These are phyloP conservation scores for Channa striata DNA, from an alignment of 2,797 vertebrate genomes.

Conservation along the genomic window DNA sequence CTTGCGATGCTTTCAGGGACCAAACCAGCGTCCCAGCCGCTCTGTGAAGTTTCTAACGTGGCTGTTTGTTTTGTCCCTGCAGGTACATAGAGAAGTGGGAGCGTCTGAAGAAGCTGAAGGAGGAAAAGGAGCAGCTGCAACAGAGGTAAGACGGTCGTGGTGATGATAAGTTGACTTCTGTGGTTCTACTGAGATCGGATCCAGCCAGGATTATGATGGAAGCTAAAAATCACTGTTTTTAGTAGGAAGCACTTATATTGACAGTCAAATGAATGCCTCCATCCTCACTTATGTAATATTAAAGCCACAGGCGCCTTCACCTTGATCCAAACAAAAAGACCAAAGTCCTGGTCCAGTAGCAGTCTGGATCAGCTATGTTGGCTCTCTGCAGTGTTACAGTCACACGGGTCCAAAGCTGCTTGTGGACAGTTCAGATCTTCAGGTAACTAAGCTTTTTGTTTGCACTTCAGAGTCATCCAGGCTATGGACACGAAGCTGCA, in stretches of 20 bases:
- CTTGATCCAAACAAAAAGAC: not conserved
- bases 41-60: not conserved
- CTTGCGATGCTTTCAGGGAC: not conserved
- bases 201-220: not conserved
- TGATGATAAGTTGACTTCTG: no score
- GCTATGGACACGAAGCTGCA: constrained; percentile 91
- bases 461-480: constrained; percentile 86
- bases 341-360: no score
- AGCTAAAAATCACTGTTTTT: no score
- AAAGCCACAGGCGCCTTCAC: not conserved
- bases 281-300: not conserved
- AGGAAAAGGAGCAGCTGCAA: constrained; percentile 91
- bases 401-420: no score
- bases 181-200: not conserved
- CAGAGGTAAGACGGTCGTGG: constrained; percentile 83
- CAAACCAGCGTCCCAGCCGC: not conserved
- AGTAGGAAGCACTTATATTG: no score
- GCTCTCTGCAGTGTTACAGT: no score
- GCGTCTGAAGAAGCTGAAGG: constrained; percentile 88
- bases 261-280: no score
- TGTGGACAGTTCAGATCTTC: no score
- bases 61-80: constrained; percentile 14
- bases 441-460: no score
- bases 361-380: no score
- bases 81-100: constrained; percentile 94